A percentile compares a stretch with the other conserved stretches of the same genome.
Evolutionary conservation across 35 echinoderm and acorn worm species (phyloP).

Genomic region (Strongylocentrotus purpuratus): DNA sequence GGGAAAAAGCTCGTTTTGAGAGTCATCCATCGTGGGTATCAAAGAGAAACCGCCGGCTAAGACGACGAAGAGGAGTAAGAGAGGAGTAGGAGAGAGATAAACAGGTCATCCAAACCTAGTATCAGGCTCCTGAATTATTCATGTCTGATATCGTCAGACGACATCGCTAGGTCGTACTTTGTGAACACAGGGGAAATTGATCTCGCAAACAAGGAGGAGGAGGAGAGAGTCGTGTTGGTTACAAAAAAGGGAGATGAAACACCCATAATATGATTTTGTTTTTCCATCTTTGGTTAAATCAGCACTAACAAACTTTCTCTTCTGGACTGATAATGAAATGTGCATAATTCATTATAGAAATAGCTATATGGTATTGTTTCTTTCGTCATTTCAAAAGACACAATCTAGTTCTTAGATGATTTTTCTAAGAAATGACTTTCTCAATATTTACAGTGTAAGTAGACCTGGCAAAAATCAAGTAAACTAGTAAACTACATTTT

Average conservation of each 20-base stretch:
- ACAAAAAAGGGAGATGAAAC: neutral
- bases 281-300: neutral
- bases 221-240: neutral
- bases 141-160: neutral
- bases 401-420: too few relatives aligned
- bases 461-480: too few relatives aligned
- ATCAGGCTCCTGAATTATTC: constrained; percentile 1
- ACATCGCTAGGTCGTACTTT: neutral
- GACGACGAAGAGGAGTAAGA: neutral
- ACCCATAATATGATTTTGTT: neutral
- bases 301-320: too few relatives aligned
- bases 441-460: too few relatives aligned
- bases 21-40: neutral
- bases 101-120: constrained; percentile 8
- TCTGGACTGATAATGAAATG: too few relatives aligned
- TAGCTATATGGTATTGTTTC: too few relatives aligned
- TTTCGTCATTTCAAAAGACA: too few relatives aligned
- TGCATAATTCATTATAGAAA: too few relatives aligned
- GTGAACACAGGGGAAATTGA: constrained; percentile 1
- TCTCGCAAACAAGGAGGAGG: neutral
- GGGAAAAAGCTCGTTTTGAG: neutral
- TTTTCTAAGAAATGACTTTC: too few relatives aligned
- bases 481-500: too few relatives aligned
- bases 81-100: neutral
- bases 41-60: constrained; percentile 7